Evolutionary conservation across 2,797 vertebrate genomes (phyloP).

Genomic region (Lophotriccus pileatus): DNA sequence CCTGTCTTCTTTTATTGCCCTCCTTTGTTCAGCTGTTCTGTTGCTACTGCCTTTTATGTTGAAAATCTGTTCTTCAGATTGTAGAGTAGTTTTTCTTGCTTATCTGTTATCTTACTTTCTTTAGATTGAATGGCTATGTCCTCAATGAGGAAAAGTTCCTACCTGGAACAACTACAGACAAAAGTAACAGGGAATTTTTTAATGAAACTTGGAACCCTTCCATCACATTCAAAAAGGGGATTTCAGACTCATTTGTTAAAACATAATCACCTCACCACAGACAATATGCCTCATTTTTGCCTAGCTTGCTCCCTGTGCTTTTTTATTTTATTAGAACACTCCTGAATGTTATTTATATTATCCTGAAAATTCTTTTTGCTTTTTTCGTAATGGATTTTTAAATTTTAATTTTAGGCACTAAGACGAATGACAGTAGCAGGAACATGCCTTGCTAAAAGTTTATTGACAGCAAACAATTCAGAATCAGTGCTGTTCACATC

Average conservation of each 20-base stretch:
- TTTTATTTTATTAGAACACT: neutral
- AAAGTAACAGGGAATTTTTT: neutral
- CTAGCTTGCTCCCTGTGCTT: neutral
- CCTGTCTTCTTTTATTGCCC: neutral
- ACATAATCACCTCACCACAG: neutral
- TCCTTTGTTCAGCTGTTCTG: neutral
- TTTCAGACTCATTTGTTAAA: neutral
- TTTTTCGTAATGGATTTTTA: neutral
- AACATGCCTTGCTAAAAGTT: neutral
- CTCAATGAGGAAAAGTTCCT: neutral
- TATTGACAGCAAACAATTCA: neutral
- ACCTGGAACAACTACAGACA: neutral
- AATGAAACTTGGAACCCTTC: neutral
- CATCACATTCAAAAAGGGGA: neutral
- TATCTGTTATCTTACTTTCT: neutral
- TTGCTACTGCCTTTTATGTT: neutral
- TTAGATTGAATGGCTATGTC: neutral
- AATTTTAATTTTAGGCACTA: neutral
- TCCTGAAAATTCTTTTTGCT: neutral
- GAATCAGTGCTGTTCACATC: neutral
- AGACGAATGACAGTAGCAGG: neutral
- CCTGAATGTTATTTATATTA: neutral
- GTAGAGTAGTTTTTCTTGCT: neutral
- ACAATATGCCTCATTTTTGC: neutral
- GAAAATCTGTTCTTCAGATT: neutral